Conservation (phyloP, 2,113 vertebrate genomes). For the Calypte anna region DNA sequence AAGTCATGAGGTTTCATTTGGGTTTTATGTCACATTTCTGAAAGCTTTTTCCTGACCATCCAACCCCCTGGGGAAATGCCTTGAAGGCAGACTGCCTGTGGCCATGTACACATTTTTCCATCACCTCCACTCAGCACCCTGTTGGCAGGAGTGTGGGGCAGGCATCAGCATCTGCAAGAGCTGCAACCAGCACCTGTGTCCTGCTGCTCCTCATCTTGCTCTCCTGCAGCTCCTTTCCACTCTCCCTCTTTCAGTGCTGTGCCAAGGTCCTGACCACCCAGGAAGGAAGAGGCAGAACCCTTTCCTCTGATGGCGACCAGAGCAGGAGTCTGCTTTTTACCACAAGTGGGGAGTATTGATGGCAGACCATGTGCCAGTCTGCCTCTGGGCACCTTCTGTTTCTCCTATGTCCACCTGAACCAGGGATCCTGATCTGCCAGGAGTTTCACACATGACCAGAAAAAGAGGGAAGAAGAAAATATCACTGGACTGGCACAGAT, state of each 20-base stretch:
- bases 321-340: background rate
- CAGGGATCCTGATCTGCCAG: background rate
- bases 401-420: background rate
- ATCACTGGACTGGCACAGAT: background rate
- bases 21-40: background rate
- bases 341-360: fast-evolving
- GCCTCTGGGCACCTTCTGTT: background rate
- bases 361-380: background rate
- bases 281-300: background rate
- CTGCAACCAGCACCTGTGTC: fast-evolving
- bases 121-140: fast-evolving
- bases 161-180: fast-evolving
- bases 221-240: background rate
- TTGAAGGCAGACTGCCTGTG: fast-evolving
- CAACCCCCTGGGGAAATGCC: background rate
- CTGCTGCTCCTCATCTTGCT: background rate
- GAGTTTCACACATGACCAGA: background rate
- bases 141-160: background rate
- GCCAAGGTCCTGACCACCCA: background rate
- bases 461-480: background rate
- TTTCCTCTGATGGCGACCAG: background rate
- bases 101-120: fast-evolving
- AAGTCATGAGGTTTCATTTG: background rate
- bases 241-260: fast-evolving
- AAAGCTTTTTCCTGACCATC: background rate